These are phyloP conservation scores for Tetramorium bicarinatum DNA, from an alignment of 2,888 invertebrate species.

Conservation along the genomic window DNA sequence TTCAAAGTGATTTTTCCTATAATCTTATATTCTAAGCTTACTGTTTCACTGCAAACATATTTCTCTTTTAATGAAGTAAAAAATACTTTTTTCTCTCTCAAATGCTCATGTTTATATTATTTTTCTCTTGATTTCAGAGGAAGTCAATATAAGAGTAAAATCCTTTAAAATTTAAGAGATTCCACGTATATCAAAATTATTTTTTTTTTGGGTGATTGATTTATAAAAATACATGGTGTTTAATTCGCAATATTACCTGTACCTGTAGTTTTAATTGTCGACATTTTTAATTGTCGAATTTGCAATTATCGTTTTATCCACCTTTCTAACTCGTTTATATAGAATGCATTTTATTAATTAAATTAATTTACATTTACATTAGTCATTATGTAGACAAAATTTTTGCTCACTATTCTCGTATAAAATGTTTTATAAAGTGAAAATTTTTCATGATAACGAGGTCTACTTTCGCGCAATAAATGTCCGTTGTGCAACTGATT, in stretches of 20 bases:
- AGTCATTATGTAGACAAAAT: background rate
- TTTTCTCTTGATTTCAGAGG: no score
- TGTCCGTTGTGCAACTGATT: conserved; percentile 27
- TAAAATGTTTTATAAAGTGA: background rate
- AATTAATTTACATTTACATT: background rate
- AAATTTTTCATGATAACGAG: conserved; percentile 2
- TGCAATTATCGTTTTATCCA: background rate
- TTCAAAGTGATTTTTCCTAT: no score
- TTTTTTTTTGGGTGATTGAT: no score
- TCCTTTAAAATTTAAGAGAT: no score
- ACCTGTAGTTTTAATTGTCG: background rate
- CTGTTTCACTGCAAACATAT: no score
- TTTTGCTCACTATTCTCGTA: background rate
- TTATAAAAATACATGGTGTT: background rate
- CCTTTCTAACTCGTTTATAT: background rate
- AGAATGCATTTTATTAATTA: background rate
- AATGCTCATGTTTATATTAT: no score
- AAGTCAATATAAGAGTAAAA: no score
- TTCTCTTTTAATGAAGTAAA: no score
- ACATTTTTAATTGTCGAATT: background rate
- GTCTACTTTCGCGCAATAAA: background rate
- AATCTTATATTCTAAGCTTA: no score
- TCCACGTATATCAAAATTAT: no score
- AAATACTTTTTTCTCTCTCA: no score
- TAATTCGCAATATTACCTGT: background rate